Evolutionary conservation across 2,888 invertebrate genomes (phyloP).

Genomic region (Plagiodera versicolora): DNA sequence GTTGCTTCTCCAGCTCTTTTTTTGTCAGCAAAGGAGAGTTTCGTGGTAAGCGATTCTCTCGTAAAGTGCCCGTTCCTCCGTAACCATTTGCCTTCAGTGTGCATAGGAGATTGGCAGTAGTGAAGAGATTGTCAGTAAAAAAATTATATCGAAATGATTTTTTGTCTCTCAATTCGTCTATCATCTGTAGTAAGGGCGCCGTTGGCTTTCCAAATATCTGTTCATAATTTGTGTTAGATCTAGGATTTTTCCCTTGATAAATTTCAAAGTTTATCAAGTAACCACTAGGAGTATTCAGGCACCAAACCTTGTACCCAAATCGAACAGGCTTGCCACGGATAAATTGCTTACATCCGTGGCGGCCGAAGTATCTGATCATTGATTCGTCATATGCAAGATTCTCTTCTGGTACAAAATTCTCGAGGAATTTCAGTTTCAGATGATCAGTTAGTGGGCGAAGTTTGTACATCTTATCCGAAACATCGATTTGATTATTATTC

Average conservation of each 20-base stretch:
- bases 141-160: conserved; percentile 30
- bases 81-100: conserved; percentile 20
- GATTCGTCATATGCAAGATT: conserved; percentile 16
- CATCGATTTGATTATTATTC: conserved; percentile 20
- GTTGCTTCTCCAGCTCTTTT: conserved; percentile 4
- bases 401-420: conserved; percentile 29
- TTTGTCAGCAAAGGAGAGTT: conserved; percentile 14
- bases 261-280: conserved; percentile 40
- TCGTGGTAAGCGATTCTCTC: conserved; percentile 36
- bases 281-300: conserved; percentile 33
- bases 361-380: conserved; percentile 35
- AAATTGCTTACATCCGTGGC: conserved; percentile 42
- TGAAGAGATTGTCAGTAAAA: conserved; percentile 38
- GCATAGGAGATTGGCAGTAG: conserved; percentile 24
- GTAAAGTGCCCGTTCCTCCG: conserved; percentile 34
- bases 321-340: conserved; percentile 42
- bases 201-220: conserved; percentile 36
- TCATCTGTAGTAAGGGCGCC: conserved; percentile 23
- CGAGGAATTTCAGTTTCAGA: conserved; percentile 26
- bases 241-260: conserved; percentile 39
- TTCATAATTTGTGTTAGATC: conserved; percentile 33
- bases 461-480: conserved; percentile 22
- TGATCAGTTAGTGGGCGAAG: conserved; percentile 27
- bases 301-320: conserved; percentile 43
- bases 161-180: conserved; percentile 31